phyloP scores from a whole-genome alignment of 2,888 invertebrate species.

The Phasia obesa region DNA sequence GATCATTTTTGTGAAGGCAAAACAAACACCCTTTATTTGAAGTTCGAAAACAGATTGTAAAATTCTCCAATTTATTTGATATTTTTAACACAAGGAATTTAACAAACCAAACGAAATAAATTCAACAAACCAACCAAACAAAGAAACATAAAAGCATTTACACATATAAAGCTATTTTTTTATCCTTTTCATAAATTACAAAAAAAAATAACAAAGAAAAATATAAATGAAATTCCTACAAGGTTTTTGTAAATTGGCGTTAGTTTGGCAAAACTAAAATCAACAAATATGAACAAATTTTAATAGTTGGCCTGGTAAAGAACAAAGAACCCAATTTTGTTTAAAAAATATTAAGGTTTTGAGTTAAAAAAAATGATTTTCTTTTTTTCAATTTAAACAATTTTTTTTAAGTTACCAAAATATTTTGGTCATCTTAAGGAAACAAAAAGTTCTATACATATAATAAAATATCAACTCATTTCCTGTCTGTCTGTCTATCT shows the following conservation, averaged over 20 bases:
- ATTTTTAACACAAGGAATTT: constrained; percentile 35
- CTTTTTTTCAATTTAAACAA: no score
- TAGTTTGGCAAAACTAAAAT: constrained; percentile 15
- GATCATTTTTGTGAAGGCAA: no score
- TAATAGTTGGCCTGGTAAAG: neutral
- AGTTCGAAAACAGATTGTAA: neutral
- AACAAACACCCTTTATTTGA: neutral
- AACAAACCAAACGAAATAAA: constrained; percentile 34
- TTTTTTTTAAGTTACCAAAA: no score
- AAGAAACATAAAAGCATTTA: constrained; percentile 28
- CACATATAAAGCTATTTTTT: constrained; percentile 38
- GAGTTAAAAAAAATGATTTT: no score
- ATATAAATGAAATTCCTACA: neutral
- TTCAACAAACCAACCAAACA: constrained; percentile 11
- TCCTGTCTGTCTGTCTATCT: no score
- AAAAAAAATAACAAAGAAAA: neutral
- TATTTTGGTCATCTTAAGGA: no score
- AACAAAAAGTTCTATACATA: no score
- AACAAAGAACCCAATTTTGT: neutral
- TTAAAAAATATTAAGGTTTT: no score
- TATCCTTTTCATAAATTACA: constrained; percentile 20
- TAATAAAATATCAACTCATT: no score
- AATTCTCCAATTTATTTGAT: neutral
- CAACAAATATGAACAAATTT: constrained; percentile 12
- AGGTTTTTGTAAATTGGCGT: constrained; percentile 17